These are phyloP conservation scores for Motacilla alba DNA, from an alignment of 2,113 vertebrate species.

Conservation along the genomic window DNA sequence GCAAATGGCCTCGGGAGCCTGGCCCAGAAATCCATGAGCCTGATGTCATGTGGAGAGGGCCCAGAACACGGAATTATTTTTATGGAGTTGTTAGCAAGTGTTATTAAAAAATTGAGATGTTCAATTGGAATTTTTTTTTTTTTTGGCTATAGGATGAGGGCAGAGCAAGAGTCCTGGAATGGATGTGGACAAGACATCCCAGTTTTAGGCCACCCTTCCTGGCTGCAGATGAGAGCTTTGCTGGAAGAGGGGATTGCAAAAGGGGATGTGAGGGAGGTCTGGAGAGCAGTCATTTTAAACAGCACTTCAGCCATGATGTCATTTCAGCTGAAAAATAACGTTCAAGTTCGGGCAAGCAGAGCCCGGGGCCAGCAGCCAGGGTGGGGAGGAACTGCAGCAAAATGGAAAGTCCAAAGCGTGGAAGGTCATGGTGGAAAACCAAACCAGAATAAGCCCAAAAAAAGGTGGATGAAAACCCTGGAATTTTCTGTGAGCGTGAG, in stretches of 20 bases:
- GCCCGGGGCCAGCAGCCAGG: background rate
- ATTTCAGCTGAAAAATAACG: background rate
- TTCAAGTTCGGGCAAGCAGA: background rate
- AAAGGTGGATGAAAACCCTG: background rate
- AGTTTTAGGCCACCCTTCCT: background rate
- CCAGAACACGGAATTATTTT: background rate
- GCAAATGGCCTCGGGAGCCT: background rate
- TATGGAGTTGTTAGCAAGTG: background rate
- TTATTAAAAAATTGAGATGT: background rate
- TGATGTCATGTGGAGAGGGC: slow-evolving; percentile 19
- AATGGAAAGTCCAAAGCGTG: background rate
- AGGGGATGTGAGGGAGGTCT: background rate
- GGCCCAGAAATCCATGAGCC: slow-evolving; percentile 1
- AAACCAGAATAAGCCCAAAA: background rate
- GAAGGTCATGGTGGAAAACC: background rate
- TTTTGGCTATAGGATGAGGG: background rate
- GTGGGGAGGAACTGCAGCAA: background rate
- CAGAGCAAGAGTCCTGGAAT: background rate
- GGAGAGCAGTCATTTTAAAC: background rate
- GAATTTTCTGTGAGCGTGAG: background rate
- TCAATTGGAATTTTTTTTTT: background rate
- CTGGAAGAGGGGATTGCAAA: background rate
- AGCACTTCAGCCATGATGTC: background rate
- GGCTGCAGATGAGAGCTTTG: background rate
- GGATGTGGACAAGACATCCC: background rate